Evolutionary conservation across 2,113 vertebrate species (phyloP), one percentile per base, ranked within the genome.

Genomic region (Seriola aureovittata): DNA sequence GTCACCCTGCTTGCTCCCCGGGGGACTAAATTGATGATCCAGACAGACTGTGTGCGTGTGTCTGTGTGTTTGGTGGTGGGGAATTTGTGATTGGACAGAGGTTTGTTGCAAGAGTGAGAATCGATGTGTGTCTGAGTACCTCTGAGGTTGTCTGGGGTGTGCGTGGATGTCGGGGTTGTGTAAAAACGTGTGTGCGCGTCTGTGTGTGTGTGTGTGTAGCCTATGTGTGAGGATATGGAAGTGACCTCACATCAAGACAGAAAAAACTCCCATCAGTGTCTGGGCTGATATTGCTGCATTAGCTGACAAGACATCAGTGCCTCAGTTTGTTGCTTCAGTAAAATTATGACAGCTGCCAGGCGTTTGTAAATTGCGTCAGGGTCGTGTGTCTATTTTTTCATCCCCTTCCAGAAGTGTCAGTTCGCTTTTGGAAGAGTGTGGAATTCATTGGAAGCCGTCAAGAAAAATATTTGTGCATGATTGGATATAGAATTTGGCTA

Each of bases 21-120:
- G 89, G 93, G 93, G 87, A 93, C 91, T 91, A 89, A 88, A 93
- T 91, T 90, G 88, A 93, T 75, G 88, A 89, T 91, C 87, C 90
- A 92, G 87, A 93, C 89, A 92, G 87, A 73, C 82, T 78, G 75
- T 32, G 85, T 2, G 21, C 74, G 75, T 79, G 36, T 79, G 50
- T 80, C 52, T 71, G 75, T 76, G 60, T 71, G 64, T 59, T 55
- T 36, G 36, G 66, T 19, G 77, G 74, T 40, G 42, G 63, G 29
- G 52, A 64, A 58, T 69, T 75, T 83, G 50, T 76, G 77, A 74
- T 65, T 76, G 68, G 36, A 78, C 67, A 32, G 81, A 87, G 70
- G 84, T 75, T 58, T 67, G 66, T 16, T 81, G 62, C 65, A 67
- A 54, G 38, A 69, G 72, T 14, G 34, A 74, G 73, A 86, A 88